Evolutionary conservation across 2,113 vertebrate species (phyloP).

Genomic region (Mirounga angustirostris): DNA sequence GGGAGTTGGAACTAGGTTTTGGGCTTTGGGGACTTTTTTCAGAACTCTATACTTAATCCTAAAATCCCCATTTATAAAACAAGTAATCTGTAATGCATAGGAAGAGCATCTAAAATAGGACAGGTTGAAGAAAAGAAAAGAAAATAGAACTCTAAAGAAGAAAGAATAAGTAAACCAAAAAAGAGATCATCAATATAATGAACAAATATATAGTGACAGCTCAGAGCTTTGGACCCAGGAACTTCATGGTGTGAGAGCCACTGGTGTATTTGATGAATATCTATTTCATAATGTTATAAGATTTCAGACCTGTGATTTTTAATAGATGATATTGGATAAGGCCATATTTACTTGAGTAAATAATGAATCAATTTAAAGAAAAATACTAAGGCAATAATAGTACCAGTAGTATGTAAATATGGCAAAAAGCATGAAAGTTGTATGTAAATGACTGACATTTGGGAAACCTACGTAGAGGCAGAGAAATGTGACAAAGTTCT

Average conservation of each 20-base stretch:
- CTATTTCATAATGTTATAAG: background rate
- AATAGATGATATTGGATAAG: background rate
- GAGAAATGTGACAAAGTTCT: background rate
- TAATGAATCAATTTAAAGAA: background rate
- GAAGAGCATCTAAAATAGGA: background rate
- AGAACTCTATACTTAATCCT: background rate
- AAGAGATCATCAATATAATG: background rate
- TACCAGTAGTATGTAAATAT: background rate
- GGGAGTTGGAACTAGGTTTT: background rate
- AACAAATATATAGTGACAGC: background rate
- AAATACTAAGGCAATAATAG: slow-evolving; percentile 16
- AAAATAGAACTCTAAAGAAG: background rate
- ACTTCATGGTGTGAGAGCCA: background rate
- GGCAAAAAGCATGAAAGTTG: background rate
- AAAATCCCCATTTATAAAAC: background rate
- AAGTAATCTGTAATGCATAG: background rate
- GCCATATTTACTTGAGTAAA: background rate
- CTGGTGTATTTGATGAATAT: background rate
- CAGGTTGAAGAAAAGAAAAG: background rate
- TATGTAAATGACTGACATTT: background rate
- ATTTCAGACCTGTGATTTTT: slow-evolving; percentile 49
- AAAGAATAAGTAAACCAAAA: background rate
- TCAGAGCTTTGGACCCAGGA: background rate
- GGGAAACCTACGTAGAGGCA: background rate
- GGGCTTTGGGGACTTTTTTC: background rate